Evolutionary conservation across 2,888 invertebrate species (phyloP), one percentile per base, ranked within the genome.

Genomic region (Tetragonula carbonaria): DNA sequence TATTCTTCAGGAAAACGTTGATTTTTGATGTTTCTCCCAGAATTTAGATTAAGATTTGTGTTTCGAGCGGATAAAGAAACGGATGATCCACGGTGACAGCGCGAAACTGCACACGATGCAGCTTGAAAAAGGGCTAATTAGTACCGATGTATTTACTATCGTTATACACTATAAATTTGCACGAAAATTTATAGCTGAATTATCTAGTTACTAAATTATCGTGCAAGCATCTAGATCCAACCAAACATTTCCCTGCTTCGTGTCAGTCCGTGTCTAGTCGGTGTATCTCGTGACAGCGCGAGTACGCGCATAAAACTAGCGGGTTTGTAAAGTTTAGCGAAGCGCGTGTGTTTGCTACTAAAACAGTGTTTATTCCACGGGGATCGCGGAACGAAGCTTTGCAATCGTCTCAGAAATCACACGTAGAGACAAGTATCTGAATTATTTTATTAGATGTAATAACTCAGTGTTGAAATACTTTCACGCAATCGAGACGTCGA

Each of bases 331-430:
- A 14, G 53, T 45, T 1, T 59, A 62, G n/a, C 53, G 38, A 66
- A 51, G 4, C 45, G 73, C 13, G n/a, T 33, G n/a, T 68, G 55
- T 55, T 50, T 50, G 23, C 28, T n/a, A 18, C 38, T 8, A 21
- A 38, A 66, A 65, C 74, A 84, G 77, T 82, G 78, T 84, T 83
- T 84, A 82, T 55, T 38, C 28, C 51, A 66, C 59, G 28, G 33
- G 57, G 33, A 74, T 53, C 51, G 62, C 18, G 63, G 59, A 55
- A 50, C 53, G 50, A n/a, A 5, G n/a, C n/a, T 38, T 45, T 55
- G 72, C 4, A 55, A 71, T n/a, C 16, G n/a, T 11, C 6, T 11
- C 28, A 51, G 6, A 21, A 28, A 23, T 28, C 51, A 11, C 59
- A 28, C 21, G 13, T 21, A 72, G 8, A 16, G 38, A 13, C n/a